These are phyloP conservation scores for Calliopum simillimum DNA, from an alignment of 2,888 invertebrate species.

Conservation along the genomic window DNA sequence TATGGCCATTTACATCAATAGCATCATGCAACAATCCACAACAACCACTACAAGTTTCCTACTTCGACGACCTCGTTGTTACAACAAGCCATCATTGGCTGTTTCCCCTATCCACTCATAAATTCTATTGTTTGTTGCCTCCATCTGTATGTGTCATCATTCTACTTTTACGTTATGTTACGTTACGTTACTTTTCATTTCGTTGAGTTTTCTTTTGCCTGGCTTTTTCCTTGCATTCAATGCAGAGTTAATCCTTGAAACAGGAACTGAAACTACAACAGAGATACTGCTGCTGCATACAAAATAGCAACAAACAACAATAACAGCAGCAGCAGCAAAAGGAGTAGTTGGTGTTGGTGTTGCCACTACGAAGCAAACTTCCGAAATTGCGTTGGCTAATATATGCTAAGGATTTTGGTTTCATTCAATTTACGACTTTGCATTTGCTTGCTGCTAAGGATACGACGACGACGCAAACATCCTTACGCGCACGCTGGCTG, in stretches of 20 bases:
- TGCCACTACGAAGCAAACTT: slow-evolving; percentile 13
- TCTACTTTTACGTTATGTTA: background rate
- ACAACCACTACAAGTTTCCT: no score
- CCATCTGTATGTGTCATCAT: background rate
- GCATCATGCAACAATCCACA: background rate
- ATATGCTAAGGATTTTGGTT: slow-evolving; percentile 40
- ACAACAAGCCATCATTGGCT: no score
- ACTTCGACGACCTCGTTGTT: no score
- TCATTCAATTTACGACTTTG: slow-evolving; percentile 44
- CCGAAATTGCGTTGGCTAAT: slow-evolving; percentile 25
- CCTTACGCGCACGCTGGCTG: slow-evolving; percentile 9
- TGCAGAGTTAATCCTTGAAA: slow-evolving; percentile 28
- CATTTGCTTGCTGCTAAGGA: slow-evolving; percentile 14
- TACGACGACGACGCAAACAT: slow-evolving; percentile 2
- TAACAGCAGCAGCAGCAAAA: background rate
- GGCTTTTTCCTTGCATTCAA: slow-evolving; percentile 1
- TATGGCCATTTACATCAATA: slow-evolving; percentile 36
- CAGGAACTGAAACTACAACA: slow-evolving; percentile 6
- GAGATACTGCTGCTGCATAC: slow-evolving; percentile 24
- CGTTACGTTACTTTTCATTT: background rate
- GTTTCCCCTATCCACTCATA: slow-evolving; percentile 6
- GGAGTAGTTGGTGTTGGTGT: slow-evolving; percentile 6
- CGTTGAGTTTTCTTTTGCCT: no score
- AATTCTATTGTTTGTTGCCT: slow-evolving; percentile 23
- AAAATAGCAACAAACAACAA: slow-evolving; percentile 8